phyloP scores from a whole-genome alignment of 2,888 invertebrate species.

The Leptodirus hochenwartii region DNA sequence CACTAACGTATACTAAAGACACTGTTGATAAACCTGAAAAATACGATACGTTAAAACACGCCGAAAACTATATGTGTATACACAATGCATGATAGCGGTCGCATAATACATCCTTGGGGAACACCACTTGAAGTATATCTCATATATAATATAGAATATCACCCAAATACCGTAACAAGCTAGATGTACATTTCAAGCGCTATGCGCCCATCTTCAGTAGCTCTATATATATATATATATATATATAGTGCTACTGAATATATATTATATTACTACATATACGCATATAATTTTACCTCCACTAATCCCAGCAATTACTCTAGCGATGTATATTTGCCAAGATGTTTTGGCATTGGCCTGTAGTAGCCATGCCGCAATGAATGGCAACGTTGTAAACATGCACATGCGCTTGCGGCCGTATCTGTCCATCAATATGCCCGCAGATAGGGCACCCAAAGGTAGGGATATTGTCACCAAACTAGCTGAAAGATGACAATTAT shows the following conservation, averaged over 20 bases:
- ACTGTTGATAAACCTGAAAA: conserved; percentile 35
- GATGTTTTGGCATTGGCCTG: conserved; percentile 27
- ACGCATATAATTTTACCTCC: no score
- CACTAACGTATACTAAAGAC: conserved; percentile 35
- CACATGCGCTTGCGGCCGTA: conserved; percentile 32
- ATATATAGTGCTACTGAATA: no score
- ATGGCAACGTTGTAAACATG: conserved; percentile 28
- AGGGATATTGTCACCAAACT: conserved; percentile 35
- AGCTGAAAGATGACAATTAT: conserved; percentile 24
- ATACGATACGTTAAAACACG: conserved; percentile 34
- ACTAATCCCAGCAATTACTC: no score
- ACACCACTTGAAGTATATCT: no score
- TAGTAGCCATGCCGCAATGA: conserved; percentile 30
- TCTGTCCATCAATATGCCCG: conserved; percentile 36
- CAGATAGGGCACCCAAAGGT: conserved; percentile 32
- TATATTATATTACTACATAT: no score
- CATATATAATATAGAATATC: no score
- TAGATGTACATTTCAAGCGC: no score
- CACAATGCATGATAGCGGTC: no score
- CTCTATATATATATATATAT: no score
- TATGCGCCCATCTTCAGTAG: no score
- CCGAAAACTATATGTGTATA: conserved; percentile 19
- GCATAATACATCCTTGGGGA: no score
- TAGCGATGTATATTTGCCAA: conserved; percentile 29
- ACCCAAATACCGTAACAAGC: no score